Base-by-base conservation (phyloP, 2,888 invertebrate genomes). In the Caenorhabditis drosophilae region DNA sequence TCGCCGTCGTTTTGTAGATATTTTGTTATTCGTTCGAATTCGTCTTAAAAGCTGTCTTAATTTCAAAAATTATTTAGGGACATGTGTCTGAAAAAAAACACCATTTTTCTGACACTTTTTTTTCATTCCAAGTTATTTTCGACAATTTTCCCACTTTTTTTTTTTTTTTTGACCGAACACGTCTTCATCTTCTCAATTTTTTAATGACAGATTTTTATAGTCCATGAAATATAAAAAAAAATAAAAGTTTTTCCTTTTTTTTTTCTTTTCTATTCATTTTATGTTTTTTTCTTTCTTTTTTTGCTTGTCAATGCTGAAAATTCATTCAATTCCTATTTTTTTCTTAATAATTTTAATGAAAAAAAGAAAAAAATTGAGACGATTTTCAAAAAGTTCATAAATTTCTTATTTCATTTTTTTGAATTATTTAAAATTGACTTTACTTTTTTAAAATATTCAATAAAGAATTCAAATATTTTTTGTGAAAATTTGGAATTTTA, bases 221-320 rank as follows among this genome's bases (percentile, higher is more conserved):
- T 46, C 16, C 31, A 31, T 45, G 15, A 11, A 4, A 16, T 23
- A 45, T n/a, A 45, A 45, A 45, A n/a, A 11, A 16, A 42, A 42
- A 42, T 42, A 20, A 9, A 42, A 12, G 23, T 23, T 23, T 50
- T 50, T 46, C 23, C 23, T 35, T 46, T 36, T 31, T 31, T 44
- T 36, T 36, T 12, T 12, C 4, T 36, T 16, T 36, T 16, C n/a
- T 36, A 4, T 4, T 4, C 36, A 15, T 15, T 36, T 36, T 36
- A n/a, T 36, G 16, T n/a, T 36, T 36, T 36, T 36, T 16, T 16
- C 36, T 36, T 4, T 12, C 36, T 15, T 40, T 18, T 40, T 40
- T 40, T 18, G 18, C 18, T 20, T 40, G 11, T 25, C 25, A 25
- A 16, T 42, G 15, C 22, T 7, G 4, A n/a, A 3, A 16, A n/a